Evolutionary conservation across 2,888 invertebrate genomes (phyloP).

Genomic region (Leucophenga maculata): DNA sequence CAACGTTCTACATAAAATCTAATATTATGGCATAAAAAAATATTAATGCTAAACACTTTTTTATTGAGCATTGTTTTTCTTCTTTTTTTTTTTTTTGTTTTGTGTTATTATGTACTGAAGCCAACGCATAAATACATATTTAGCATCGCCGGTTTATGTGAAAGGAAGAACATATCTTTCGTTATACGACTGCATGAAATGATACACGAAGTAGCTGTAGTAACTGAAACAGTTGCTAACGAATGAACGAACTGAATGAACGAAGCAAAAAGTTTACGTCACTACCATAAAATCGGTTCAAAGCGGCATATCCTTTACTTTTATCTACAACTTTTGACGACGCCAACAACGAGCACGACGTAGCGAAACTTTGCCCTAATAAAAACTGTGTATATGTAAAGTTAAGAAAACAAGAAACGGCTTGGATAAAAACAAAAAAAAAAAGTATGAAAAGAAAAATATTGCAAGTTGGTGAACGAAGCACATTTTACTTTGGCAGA

Average conservation of each 20-base stretch:
- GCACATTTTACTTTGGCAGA: conserved; percentile 16
- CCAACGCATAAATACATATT: conserved; percentile 7
- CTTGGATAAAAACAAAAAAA: neutral
- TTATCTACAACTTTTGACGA: conserved; percentile 20
- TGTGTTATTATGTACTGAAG: no score
- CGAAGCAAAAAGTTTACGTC: conserved; percentile 10
- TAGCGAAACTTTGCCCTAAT: conserved; percentile 21
- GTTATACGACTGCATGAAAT: neutral
- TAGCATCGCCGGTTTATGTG: conserved; percentile 10
- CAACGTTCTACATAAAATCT: neutral
- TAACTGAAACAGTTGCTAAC: no score
- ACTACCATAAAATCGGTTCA: conserved; percentile 23
- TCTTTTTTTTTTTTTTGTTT: no score
- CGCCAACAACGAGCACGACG: neutral
- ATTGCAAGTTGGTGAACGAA: neutral
- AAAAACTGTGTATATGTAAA: conserved; percentile 12
- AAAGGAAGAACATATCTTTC: neutral
- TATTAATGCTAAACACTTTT: conserved; percentile 2
- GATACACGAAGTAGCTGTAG: neutral
- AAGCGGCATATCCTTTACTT: conserved; percentile 21
- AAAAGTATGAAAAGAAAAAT: conserved; percentile 2
- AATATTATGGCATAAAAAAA: neutral
- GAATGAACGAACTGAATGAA: neutral
- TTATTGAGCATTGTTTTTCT: conserved; percentile 7
- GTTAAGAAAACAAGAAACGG: neutral